These are phyloP conservation scores for Mechanitis mazaeus DNA, from an alignment of 2,888 invertebrate genomes.

Conservation along the genomic window DNA sequence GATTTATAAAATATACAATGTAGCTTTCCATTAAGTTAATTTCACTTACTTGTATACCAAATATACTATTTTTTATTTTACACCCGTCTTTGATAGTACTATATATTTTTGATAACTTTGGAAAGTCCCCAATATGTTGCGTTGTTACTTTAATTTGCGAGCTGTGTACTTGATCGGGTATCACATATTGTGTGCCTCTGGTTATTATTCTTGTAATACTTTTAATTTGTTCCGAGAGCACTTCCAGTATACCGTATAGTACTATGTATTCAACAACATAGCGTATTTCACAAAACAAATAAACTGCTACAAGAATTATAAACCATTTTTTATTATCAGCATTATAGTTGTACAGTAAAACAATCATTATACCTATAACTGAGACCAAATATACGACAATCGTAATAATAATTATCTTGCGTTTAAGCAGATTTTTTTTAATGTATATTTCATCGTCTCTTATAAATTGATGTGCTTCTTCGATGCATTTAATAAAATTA, in stretches of 20 bases:
- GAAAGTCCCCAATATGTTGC: conserved; percentile 11
- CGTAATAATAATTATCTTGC: too few relatives aligned
- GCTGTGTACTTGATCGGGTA: conserved; percentile 13
- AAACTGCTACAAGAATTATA: too few relatives aligned
- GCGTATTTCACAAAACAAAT: conserved; percentile 6
- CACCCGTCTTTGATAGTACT: conserved; percentile 16
- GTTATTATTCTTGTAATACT: conserved; percentile 29
- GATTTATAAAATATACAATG: too few relatives aligned
- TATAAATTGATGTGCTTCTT: too few relatives aligned
- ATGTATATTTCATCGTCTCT: too few relatives aligned
- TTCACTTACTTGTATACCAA: conserved; percentile 17
- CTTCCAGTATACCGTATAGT: conserved; percentile 30
- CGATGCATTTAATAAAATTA: too few relatives aligned
- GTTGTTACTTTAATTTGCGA: background rate
- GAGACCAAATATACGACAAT: too few relatives aligned
- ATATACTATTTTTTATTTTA: conserved; percentile 17
- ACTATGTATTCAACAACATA: conserved; percentile 32
- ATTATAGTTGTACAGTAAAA: too few relatives aligned
- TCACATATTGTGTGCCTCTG: conserved; percentile 3
- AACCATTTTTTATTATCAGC: too few relatives aligned
- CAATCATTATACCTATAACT: too few relatives aligned
- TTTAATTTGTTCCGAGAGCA: conserved; percentile 38
- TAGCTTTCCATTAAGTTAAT: too few relatives aligned
- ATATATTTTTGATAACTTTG: conserved; percentile 14
- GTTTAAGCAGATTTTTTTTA: too few relatives aligned